Percentiles rank a stretch among this genome's conserved stretches.
Conservation (phyloP, 2,888 invertebrate genomes). For the Thymelicus acteon region DNA sequence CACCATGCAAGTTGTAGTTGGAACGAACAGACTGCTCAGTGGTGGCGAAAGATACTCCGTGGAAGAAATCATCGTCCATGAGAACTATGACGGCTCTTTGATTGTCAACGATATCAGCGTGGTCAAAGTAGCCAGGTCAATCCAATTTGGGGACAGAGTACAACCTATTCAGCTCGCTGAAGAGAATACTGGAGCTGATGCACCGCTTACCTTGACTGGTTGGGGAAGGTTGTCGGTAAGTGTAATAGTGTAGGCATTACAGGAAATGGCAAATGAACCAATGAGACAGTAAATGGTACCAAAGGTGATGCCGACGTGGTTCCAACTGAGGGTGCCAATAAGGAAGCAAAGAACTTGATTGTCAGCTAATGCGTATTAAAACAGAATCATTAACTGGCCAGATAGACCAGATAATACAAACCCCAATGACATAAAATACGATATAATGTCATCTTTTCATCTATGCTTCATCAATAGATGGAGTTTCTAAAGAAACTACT, state of each 20-base stretch:
- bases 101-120: conserved; percentile 78
- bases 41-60: conserved; percentile 73
- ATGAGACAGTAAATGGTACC: no score
- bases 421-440: no score
- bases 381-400: no score
- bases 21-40: conserved; percentile 69
- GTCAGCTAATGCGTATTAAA: no score
- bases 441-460: no score
- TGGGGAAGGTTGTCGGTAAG: conserved; percentile 79
- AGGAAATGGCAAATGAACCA: no score
- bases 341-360: no score
- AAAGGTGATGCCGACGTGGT: no score
- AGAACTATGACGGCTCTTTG: conserved; percentile 59
- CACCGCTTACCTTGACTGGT: conserved; percentile 67
- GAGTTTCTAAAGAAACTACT: no score
- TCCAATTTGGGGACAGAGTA: conserved; percentile 61
- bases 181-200: conserved; percentile 59
- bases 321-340: no score
- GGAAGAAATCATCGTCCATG: conserved; percentile 67
- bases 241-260: background rate
- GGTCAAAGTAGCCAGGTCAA: conserved; percentile 58
- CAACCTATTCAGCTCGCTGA: conserved; percentile 66
- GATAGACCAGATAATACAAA: no score
- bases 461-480: no score
- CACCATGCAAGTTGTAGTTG: conserved; percentile 67